Evolutionary conservation across 1,140 invertebrate species (phyloP).

Genomic region (Ceratina australensis): DNA sequence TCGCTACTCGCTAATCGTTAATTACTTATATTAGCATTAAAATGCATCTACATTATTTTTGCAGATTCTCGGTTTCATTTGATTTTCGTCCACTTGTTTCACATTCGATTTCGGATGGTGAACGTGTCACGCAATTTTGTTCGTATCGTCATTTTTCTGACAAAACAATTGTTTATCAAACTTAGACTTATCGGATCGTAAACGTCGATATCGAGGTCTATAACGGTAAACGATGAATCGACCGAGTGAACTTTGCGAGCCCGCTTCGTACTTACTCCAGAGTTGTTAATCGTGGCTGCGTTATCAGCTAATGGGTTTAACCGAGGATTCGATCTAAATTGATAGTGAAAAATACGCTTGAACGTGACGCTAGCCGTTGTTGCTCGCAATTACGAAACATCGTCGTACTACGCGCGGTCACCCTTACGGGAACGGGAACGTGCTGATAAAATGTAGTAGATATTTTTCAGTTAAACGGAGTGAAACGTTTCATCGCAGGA

Average conservation of each 20-base stretch:
- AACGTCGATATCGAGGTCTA: background rate
- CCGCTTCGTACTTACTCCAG: background rate
- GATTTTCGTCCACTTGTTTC: too few species aligned
- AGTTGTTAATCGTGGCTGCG: background rate
- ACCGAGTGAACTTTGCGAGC: constrained; percentile 29
- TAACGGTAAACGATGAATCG: background rate
- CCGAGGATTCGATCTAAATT: background rate
- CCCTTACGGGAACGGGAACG: background rate
- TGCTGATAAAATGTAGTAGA: constrained; percentile 16
- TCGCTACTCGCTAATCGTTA: too few species aligned
- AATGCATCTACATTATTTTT: too few species aligned
- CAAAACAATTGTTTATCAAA: background rate
- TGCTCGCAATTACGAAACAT: constrained; percentile 1
- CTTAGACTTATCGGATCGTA: background rate
- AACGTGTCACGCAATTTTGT: too few species aligned
- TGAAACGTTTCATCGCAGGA: background rate
- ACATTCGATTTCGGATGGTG: too few species aligned
- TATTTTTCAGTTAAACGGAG: background rate
- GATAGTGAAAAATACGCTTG: background rate
- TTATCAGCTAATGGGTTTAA: constrained; percentile 17
- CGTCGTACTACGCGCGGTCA: background rate
- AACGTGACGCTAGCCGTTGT: background rate
- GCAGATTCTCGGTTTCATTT: too few species aligned
- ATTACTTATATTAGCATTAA: too few species aligned
- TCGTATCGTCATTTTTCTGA: background rate